Evolutionary conservation across 1,140 invertebrate genomes (phyloP), one percentile per base, ranked within the genome.

Genomic region (Cardiocondyla obscurior): DNA sequence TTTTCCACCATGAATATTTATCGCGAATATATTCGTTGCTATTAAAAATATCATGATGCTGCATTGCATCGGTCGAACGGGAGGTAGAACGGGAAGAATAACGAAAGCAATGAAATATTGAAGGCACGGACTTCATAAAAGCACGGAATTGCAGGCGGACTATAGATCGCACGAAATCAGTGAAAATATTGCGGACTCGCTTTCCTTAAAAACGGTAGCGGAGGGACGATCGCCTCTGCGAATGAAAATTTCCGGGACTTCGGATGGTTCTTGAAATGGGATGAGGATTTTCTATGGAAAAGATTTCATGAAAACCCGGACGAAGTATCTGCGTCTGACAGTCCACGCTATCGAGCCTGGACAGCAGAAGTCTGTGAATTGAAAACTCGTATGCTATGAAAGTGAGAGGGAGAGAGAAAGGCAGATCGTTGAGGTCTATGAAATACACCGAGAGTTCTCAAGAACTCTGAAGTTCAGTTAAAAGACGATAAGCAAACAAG

Each of bases 291-390:
- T 55, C 53, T 49, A 70, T 49, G 69, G 82, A 73, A 84, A 86
- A 87, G 72, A 86, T 87, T 86, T 87, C 58, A 60, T 55, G 84
- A 76, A 77, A 79, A 73, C 51, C 25, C 36, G 73, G 64, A 42
- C 58, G 64, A 84, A 67, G 74, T 62, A 12, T 70, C 85, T 88
- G 86, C 82, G 44, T 72, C 67, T 88, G 86, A 88, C 85, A 88
- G 86, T 74, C 67, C 49, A 67, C 7, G 51, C 28, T 65, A 60
- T n/a, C 46, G 22, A 65, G 74, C 46, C 10, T 74, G 86, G 74
- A 87, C 82, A 87, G 83, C 85, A 85, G 62, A 87, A 87, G 85
- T 79, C 53, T 49, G 64, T 53, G 69, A 87, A 87, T 87, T 87
- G 86, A 87, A 88, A 83, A 33, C 60, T 62, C 28, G 69, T 42